Base-by-base conservation (phyloP, 2,113 vertebrate species). In the Dolichallabes microphthalmus region DNA sequence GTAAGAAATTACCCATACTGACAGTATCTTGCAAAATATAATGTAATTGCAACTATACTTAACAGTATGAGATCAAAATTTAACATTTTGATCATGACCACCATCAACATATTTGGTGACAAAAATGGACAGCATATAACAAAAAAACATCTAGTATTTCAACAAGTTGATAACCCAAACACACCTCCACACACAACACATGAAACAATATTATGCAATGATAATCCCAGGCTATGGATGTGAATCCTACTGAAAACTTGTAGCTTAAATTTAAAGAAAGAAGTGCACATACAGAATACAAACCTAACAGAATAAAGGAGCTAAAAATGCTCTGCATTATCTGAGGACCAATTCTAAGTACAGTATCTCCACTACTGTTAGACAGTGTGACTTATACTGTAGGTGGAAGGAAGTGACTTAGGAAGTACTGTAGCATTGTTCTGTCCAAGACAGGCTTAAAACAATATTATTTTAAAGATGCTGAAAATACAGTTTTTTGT, bases 381-480 rank as follows among this genome's bases (percentile, higher is more conserved):
- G 5, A 68, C 14, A 32, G 17, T 39, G 39, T 35, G 45, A 45
- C 45, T 45, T 6, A 45, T 6, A n/a, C n/a, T n/a, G n/a, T n/a
- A 45, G 45, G 45, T 45, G 45, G 45, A 45, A 71, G 68, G 68
- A 71, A 71, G 32, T 71, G 68, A 71, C 68, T 71, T 35, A 71
- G 39, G 39, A 45, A 45, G 32, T n/a, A n/a, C n/a, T n/a, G n/a
- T 68, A 35, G 6, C 39, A 71, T 71, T 39, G 35, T 39, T 12
- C 17, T 71, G 3, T 71, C 0, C 35, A 20, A 20, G 68, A 2
- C 68, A 71, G 2, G 19, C 68, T 45, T 39, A 19, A 35, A 2
- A 32, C 35, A 22, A 19, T 32, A 69, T 35, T 69, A 69, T 69
- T 69, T 66, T 66, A 66, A 66, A 27, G 13, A 4, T n/a, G 30